Base-by-base conservation (phyloP, 2,797 vertebrate genomes). In the Alfaro cultratus region DNA sequence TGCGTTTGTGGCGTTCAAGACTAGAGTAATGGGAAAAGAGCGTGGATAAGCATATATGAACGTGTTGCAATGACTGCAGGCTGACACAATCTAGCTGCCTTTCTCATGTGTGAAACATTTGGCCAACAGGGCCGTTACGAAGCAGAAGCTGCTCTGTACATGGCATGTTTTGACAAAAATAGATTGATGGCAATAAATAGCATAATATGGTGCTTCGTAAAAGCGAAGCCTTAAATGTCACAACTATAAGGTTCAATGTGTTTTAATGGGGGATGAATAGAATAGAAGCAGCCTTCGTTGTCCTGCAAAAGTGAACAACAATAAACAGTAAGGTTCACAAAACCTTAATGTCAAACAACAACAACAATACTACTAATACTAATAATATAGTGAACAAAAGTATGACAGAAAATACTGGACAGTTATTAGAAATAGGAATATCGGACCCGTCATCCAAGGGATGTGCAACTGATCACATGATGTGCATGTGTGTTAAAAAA, bases 31-130 rank as follows among this genome's bases (percentile, higher is more conserved):
- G 88, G 87, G 83, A n/a, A 43, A 26, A 75, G 73, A 12, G 78
- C 0, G 15, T 75, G 78, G 41, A 51, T 79, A 47, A 12, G 36
- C 39, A 9, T 26, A 41, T 39, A 23, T 41, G 64, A 23, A 41
- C 49, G 80, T 79, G 76, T 70, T 80, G 49, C 47, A 76, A 84
- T 41, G 51, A 31, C 46, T 51, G 70, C 68, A 74, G 78, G 16
- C 82, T 75, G 83, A 77, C 73, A 76, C 45, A 15, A 76, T 80
- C 79, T 78, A 82, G 62, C 55, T 67, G 80, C 78, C 76, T 86
- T 80, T 84, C 82, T 84, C 86, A 86, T 90, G 82, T 87, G 86
- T 80, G 84, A 90, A 88, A 85, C 86, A 89, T 88, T 87, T 80
- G 89, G 87, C 89, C 87, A 93, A 85, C 90, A 89, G 81, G 81